These are phyloP conservation scores for Acromyrmex echinatior DNA, from an alignment of 1,140 invertebrate genomes.

Conservation along the genomic window DNA sequence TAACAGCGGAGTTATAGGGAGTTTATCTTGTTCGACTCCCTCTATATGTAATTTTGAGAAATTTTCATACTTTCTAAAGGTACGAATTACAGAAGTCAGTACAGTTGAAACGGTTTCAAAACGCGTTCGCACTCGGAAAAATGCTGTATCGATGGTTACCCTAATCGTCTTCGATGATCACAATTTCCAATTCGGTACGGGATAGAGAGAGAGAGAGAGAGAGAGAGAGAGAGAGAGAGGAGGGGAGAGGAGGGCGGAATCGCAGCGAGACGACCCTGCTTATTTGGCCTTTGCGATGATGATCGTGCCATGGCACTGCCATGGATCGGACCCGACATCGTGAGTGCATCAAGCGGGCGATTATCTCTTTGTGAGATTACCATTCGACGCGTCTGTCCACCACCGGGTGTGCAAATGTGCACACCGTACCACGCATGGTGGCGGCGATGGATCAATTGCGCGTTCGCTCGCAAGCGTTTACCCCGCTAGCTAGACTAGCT, in stretches of 20 bases:
- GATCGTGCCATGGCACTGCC: conserved; percentile 10
- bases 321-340: conserved; percentile 10
- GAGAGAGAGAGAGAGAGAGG: background rate
- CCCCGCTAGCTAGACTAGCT: conserved; percentile 53
- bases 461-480: conserved; percentile 26
- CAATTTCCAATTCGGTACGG: conserved; percentile 24
- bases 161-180: background rate
- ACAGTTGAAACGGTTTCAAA: background rate
- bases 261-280: background rate
- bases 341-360: background rate
- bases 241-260: background rate
- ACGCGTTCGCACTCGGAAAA: background rate
- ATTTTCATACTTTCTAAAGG: conserved; percentile 1
- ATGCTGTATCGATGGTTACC: background rate
- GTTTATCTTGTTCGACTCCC: background rate
- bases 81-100: background rate
- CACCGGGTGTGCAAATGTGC: conserved; percentile 38
- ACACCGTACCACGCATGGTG: background rate
- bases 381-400: conserved; percentile 45
- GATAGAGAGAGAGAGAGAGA: background rate
- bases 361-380: conserved; percentile 54
- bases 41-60: background rate
- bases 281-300: conserved; percentile 38
- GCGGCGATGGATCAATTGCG: conserved; percentile 33
- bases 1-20: background rate